phyloP scores from a whole-genome alignment of 2,113 vertebrate species.

The Cromileptes altivelis region DNA sequence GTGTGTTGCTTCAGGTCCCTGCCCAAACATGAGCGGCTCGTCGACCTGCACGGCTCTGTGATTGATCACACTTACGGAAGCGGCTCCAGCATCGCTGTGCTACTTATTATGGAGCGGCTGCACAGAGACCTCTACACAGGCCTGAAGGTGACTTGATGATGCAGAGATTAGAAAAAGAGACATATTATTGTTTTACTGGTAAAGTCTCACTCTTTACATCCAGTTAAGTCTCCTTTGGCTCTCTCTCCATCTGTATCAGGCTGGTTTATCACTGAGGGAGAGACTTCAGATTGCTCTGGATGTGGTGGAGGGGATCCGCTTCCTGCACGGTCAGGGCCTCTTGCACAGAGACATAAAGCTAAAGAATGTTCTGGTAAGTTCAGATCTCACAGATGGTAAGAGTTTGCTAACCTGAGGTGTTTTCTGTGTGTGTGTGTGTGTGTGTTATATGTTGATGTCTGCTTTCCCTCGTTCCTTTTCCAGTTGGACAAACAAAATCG shows the following conservation, averaged over 20 bases:
- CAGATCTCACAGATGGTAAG: neutral
- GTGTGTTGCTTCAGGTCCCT: conserved; percentile 86
- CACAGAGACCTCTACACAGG: conserved; percentile 97
- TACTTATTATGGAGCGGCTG: conserved; percentile 97
- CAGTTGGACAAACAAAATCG: conserved; percentile 97
- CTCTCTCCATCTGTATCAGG: conserved; percentile 74
- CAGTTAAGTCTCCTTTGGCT: neutral
- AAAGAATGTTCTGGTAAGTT: conserved; percentile 97
- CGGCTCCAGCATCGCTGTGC: conserved; percentile 95
- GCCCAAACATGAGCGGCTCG: conserved; percentile 93
- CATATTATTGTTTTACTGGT: neutral
- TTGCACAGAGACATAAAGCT: conserved; percentile 97
- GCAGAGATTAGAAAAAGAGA: neutral
- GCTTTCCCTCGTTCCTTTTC: neutral
- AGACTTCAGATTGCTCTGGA: conserved; percentile 95
- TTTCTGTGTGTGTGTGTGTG: no score
- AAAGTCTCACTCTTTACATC: neutral
- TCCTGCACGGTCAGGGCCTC: conserved; percentile 96
- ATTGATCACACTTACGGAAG: conserved; percentile 94
- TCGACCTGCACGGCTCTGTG: conserved; percentile 96
- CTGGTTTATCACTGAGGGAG: conserved; percentile 89
- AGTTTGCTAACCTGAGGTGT: no score
- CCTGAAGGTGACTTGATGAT: conserved; percentile 87
- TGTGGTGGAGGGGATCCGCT: conserved; percentile 97
- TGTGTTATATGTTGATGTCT: neutral